A percentile compares a stretch with the other conserved stretches of the same genome.
Evolutionary conservation across 2,797 vertebrate species (phyloP).

Genomic region (Lutjanus campechanus): DNA sequence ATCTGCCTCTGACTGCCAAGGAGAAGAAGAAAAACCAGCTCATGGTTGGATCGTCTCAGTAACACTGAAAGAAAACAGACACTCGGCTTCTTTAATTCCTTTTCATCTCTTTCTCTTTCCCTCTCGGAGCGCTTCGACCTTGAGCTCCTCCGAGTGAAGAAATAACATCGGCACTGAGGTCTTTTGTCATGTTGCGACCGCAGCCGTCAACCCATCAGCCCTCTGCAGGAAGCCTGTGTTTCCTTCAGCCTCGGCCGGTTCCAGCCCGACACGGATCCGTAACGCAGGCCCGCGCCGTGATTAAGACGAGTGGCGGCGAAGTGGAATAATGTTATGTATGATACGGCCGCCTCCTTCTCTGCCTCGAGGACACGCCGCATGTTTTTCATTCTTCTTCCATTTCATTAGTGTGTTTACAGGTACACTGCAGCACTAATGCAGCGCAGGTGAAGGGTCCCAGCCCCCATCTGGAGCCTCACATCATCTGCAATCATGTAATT

Average conservation of each 20-base stretch:
- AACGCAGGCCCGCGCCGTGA: not conserved
- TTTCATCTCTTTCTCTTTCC: slow-evolving; percentile 31
- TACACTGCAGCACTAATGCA: slow-evolving; percentile 22
- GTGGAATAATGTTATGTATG: slow-evolving; percentile 17
- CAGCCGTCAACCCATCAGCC: slow-evolving; percentile 37
- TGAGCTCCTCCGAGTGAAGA: slow-evolving; percentile 44
- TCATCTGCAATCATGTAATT: slow-evolving; percentile 38
- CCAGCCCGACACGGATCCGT: not conserved
- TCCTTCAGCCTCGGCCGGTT: slow-evolving; percentile 25
- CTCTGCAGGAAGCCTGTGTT: slow-evolving; percentile 14
- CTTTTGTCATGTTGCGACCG: slow-evolving; percentile 55
- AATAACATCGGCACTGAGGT: slow-evolving; percentile 41
- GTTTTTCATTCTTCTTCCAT: slow-evolving; percentile 1
- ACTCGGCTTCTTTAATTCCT: slow-evolving; percentile 50
- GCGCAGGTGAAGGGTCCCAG: slow-evolving; percentile 36
- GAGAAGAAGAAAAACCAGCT: not conserved
- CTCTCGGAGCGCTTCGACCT: slow-evolving; percentile 54
- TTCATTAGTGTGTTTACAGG: slow-evolving; percentile 43
- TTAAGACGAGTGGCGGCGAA: slow-evolving; percentile 23
- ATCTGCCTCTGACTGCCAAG: not conserved
- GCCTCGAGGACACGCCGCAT: not conserved
- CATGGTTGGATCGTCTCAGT: not conserved
- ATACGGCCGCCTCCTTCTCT: not conserved
- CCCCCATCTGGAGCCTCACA: slow-evolving; percentile 19
- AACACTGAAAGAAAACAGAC: slow-evolving; percentile 14